phyloP scores from a whole-genome alignment of 1,140 invertebrate species.

The Mizuhopecten yessoensis region DNA sequence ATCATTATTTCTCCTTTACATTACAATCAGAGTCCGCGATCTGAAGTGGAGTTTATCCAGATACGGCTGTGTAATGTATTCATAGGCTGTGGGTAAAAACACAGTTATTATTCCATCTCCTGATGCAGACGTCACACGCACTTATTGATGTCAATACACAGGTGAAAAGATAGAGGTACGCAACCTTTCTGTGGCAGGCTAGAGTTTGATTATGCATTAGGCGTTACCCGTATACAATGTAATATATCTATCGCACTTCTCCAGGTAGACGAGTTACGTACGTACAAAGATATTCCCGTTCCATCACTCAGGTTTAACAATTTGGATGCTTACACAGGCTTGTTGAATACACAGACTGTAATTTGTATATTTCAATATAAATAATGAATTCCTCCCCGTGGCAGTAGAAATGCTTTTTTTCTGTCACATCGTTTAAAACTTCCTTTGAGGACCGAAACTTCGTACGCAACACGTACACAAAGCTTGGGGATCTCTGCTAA shows the following conservation, averaged over 20 bases:
- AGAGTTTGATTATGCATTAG: neutral
- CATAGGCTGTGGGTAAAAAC: neutral
- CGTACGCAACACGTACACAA: neutral
- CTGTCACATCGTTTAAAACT: neutral
- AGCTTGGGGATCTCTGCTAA: too few species aligned
- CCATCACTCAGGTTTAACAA: neutral
- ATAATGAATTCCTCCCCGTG: neutral
- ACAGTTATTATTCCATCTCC: conserved; percentile 3
- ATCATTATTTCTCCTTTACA: too few species aligned
- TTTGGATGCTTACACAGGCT: neutral
- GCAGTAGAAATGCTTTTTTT: neutral
- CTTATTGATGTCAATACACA: neutral
- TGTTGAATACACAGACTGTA: neutral
- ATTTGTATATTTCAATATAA: neutral
- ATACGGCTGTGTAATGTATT: neutral
- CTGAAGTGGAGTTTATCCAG: neutral
- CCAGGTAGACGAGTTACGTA: neutral
- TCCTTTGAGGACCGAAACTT: neutral
- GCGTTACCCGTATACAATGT: neutral
- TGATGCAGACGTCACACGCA: neutral
- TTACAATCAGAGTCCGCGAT: too few species aligned
- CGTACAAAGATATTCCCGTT: neutral
- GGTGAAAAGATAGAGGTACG: neutral
- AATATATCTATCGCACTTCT: too few species aligned
- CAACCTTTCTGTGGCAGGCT: neutral